A percentile compares a stretch with the other conserved stretches of the same genome.
phyloP scores from a whole-genome alignment of 2,113 vertebrate genomes.

The Atlantisia rogersi region DNA sequence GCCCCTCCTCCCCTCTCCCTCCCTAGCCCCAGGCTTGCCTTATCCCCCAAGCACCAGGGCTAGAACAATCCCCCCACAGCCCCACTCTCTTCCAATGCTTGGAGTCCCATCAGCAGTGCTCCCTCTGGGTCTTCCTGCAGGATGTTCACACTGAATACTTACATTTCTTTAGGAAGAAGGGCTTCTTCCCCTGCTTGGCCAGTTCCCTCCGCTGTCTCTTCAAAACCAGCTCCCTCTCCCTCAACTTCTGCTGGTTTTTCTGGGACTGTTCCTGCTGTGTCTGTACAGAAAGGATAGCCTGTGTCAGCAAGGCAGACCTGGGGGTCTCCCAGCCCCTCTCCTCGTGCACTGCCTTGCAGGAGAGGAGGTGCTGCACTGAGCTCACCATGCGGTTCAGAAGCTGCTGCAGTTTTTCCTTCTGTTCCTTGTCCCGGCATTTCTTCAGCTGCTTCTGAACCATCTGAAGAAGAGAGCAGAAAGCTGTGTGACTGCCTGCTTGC shows the following conservation, averaged over 20 bases:
- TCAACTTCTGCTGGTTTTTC: constrained; percentile 71
- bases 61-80: not conserved
- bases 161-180: constrained; percentile 94
- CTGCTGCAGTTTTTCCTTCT: constrained; percentile 71
- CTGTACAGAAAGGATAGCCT: constrained; percentile 61
- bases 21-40: not conserved
- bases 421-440: constrained; percentile 53
- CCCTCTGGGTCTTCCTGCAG: not conserved
- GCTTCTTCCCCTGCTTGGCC: constrained; percentile 85
- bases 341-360: not conserved
- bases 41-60: not conserved
- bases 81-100: not conserved
- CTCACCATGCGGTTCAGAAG: constrained; percentile 81
- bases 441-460: constrained; percentile 78
- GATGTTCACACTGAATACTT: not conserved
- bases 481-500: not conserved
- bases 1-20: not conserved
- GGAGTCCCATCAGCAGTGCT: not conserved
- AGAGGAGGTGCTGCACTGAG: not conserved
- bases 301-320: not conserved
- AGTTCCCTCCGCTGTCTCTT: constrained; percentile 81
- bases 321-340: not conserved
- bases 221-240: constrained; percentile 74
- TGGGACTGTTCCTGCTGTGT: constrained; percentile 86
- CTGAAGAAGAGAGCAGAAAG: constrained; percentile 50